Percentiles rank a stretch among this genome's conserved stretches.
These are phyloP conservation scores for Scaptomyza cyrtandrae DNA, from an alignment of 2,888 invertebrate genomes.

Conservation along the genomic window DNA sequence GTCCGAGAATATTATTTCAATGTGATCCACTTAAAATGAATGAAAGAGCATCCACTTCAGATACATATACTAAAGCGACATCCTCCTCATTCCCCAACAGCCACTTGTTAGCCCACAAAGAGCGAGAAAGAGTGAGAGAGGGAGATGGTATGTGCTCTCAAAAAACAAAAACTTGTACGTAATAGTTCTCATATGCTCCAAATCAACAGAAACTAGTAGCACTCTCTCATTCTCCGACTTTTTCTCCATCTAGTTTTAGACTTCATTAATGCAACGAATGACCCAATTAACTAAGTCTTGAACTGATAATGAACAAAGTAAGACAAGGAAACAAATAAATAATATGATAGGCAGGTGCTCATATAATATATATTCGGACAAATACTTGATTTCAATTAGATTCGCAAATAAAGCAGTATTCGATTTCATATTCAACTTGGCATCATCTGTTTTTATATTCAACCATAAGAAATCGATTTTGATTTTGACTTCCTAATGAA, in stretches of 20 bases:
- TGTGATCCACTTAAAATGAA: slow-evolving; percentile 67
- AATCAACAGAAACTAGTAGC: not conserved
- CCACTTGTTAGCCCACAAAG: slow-evolving; percentile 40
- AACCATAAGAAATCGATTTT: too few relatives aligned
- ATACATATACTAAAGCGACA: slow-evolving; percentile 8
- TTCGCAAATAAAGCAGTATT: not conserved
- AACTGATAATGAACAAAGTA: slow-evolving; percentile 26
- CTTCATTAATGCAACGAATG: slow-evolving; percentile 22
- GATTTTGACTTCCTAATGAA: not conserved
- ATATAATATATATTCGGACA: not conserved
- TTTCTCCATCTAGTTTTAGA: not conserved
- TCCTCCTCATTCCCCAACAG: slow-evolving; percentile 9
- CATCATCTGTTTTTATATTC: too few relatives aligned
- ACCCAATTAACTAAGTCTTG: slow-evolving; percentile 38
- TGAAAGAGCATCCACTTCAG: slow-evolving; percentile 43
- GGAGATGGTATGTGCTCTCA: slow-evolving; percentile 29
- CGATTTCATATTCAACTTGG: not conserved
- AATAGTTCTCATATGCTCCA: slow-evolving; percentile 8
- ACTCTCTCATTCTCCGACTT: not conserved
- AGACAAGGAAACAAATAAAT: slow-evolving; percentile 19
- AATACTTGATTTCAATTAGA: not conserved
- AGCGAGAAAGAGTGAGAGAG: not conserved
- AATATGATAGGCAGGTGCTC: not conserved
- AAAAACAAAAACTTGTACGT: slow-evolving; percentile 19
- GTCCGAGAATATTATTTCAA: slow-evolving; percentile 61